Evolutionary conservation across 2,797 vertebrate species (phyloP).

Genomic region (Liparis tanakae): DNA sequence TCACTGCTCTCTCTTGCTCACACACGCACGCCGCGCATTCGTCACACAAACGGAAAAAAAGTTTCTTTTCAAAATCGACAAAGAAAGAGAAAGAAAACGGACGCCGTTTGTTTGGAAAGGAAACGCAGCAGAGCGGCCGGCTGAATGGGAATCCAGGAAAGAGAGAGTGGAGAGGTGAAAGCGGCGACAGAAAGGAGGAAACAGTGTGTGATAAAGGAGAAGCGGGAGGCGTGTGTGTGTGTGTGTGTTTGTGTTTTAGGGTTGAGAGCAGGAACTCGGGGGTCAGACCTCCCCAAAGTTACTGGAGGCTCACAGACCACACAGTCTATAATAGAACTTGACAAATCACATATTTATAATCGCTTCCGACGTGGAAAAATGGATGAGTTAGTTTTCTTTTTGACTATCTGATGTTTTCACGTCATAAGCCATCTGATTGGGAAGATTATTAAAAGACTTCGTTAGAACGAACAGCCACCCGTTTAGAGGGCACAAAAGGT

Average conservation of each 20-base stretch:
- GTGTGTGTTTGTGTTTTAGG: conserved; percentile 56
- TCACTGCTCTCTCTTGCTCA: conserved; percentile 31
- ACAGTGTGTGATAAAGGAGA: conserved; percentile 57
- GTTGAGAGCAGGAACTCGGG: conserved; percentile 62
- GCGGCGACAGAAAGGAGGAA: conserved; percentile 42
- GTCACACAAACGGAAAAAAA: conserved; percentile 21
- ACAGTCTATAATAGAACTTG: conserved; percentile 48
- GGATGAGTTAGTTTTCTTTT: conserved; percentile 15
- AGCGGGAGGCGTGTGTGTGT: conserved; percentile 20
- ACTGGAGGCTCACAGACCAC: conserved; percentile 41
- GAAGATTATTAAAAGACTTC: conserved; percentile 36
- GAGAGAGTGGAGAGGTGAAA: conserved; percentile 52
- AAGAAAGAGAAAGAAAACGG: conserved; percentile 41
- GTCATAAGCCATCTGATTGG: conserved; percentile 25
- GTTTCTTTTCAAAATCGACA: conserved; percentile 50
- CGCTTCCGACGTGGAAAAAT: conserved; percentile 40
- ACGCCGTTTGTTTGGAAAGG: conserved; percentile 70
- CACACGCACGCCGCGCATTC: background rate
- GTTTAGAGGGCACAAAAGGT: conserved; percentile 32
- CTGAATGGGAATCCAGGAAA: conserved; percentile 60
- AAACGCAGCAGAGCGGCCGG: conserved; percentile 62
- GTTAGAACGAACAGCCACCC: conserved; percentile 32
- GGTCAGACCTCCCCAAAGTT: conserved; percentile 54
- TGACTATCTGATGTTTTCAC: conserved; percentile 38
- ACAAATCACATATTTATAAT: conserved; percentile 63